These are phyloP conservation scores for Argya squamiceps DNA, from an alignment of 2,797 vertebrate genomes.

Conservation along the genomic window DNA sequence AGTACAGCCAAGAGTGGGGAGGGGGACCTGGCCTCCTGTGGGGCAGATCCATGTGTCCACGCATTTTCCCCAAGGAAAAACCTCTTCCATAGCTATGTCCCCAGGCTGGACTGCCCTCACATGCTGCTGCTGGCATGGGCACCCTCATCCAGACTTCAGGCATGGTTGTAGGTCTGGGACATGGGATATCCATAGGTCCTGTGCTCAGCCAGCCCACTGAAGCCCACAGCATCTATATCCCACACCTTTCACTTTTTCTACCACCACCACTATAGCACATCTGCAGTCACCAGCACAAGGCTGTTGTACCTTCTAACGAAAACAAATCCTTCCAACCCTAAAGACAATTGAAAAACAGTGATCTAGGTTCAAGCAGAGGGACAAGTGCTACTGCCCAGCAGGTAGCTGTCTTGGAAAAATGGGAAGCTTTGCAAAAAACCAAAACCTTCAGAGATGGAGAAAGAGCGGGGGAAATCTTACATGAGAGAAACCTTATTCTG, in stretches of 20 bases:
- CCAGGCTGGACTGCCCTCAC: neutral
- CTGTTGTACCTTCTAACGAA: neutral
- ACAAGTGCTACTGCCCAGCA: neutral
- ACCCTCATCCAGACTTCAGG: neutral
- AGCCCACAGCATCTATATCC: fast-evolving
- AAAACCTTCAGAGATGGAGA: neutral
- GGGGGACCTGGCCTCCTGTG: neutral
- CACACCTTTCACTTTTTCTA: neutral
- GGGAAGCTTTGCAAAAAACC: neutral
- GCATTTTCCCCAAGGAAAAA: neutral
- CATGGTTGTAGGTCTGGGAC: neutral
- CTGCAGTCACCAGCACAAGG: neutral
- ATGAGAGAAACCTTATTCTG: neutral
- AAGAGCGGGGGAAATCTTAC: neutral
- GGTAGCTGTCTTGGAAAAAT: neutral
- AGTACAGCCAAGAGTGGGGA: neutral
- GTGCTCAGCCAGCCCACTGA: neutral
- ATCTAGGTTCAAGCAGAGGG: neutral
- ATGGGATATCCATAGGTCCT: fast-evolving
- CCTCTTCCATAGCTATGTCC: neutral
- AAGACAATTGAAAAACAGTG: neutral
- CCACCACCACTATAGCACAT: neutral
- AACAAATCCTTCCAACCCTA: neutral
- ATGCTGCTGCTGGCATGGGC: fast-evolving
- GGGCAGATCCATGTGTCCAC: neutral